Conservation (phyloP, 2,113 vertebrate genomes). For the Columba livia region DNA sequence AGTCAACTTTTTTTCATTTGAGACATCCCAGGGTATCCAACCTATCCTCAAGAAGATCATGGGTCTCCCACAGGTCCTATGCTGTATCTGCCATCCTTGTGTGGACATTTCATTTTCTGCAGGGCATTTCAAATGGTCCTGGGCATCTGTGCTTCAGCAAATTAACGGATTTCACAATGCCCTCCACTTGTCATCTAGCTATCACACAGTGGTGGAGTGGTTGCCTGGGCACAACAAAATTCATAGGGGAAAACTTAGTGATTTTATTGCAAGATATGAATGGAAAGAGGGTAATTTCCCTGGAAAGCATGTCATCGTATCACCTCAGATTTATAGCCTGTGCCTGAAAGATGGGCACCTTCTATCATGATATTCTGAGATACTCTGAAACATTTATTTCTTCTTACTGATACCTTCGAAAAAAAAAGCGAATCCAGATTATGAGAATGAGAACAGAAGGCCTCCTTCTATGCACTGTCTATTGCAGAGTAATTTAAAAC, state of each 20-base stretch:
- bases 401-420: not conserved
- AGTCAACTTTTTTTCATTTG: not conserved
- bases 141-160: not conserved
- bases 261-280: not conserved
- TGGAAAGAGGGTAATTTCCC: not conserved
- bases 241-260: not conserved
- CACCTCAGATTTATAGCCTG: not conserved
- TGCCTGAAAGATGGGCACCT: not conserved
- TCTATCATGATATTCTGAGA: not conserved
- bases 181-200: not conserved
- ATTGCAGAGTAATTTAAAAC: not conserved
- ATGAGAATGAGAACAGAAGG: not conserved
- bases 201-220: fast-evolving
- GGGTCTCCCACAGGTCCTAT: not conserved
- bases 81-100: not conserved
- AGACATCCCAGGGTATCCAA: not conserved
- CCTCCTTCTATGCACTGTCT: not conserved
- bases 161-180: not conserved
- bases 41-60: not conserved
- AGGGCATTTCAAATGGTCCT: not conserved
- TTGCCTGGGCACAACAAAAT: not conserved
- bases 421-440: not conserved
- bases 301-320: not conserved
- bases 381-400: not conserved
- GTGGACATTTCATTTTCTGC: not conserved